Base-by-base conservation (phyloP, 2,113 vertebrate species). In the Phoxinus phoxinus region DNA sequence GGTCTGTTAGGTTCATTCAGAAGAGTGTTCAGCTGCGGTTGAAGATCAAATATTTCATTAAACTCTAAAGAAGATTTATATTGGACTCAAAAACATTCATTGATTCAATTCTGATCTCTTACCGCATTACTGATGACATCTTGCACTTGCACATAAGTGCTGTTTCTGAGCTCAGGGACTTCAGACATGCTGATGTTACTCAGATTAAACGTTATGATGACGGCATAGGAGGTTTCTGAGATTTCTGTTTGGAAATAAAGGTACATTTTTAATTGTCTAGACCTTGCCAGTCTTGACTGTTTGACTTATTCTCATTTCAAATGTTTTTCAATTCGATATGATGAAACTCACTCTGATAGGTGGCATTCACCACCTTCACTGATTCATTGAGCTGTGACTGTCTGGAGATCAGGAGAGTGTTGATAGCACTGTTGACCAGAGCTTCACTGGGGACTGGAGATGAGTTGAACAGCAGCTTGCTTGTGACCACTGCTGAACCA, bases 1-100 rank as follows among this genome's bases (percentile, higher is more conserved):
- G 1, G 0, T 3, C 0, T 6, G 32, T 10, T 46, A 71, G 37
- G 3, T 3, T 83, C 23, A 32, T 77, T 83, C 35, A 83, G 61
- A 44, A 86, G 72, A 58, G 46, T 35, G 46, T 86, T 86, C 17
- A 86, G 32, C 85, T 86, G 81, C 35, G 61, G 56, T 6, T 12
- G 4, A 25, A 80, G 63, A 80, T 8, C 30, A 80, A 81, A 48
- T 2, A 3, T 1, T 30, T 48, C 4, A 67, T 35, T 10, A 67
- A 15, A 4, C 78, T 48, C 46, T 27, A 3, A 2, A 44, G n/a
- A 81, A 44, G 0, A 2, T 65, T 65, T 17, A 12, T 74, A 23
- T n/a, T n/a, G n/a, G n/a, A n/a, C n/a, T n/a, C n/a, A n/a, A n/a
- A n/a, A n/a, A n/a, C n/a, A n/a, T n/a, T n/a, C n/a, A n/a, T n/a